Conservation (phyloP, 2,888 invertebrate genomes). For the Scaptomyza cyrtandrae region DNA sequence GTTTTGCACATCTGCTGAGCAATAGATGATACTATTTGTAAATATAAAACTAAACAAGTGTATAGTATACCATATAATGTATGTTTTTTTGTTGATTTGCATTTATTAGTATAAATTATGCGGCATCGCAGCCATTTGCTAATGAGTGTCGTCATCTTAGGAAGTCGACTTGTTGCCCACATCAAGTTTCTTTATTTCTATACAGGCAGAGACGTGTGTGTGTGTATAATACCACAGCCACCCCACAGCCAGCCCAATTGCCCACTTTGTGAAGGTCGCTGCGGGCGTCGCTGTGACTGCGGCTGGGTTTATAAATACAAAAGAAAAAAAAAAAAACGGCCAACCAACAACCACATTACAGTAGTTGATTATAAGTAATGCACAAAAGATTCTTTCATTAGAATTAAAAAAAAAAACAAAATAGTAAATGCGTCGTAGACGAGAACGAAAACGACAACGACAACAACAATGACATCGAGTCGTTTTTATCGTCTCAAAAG, state of each 20-base stretch:
- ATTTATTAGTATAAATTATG: constrained; percentile 65
- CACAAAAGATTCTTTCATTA: constrained; percentile 53
- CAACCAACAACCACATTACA: constrained; percentile 18
- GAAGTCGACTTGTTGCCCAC: too few relatives aligned
- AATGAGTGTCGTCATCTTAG: constrained; percentile 57
- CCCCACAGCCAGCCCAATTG: constrained; percentile 1
- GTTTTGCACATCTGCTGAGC: too few relatives aligned
- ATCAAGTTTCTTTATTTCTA: too few relatives aligned
- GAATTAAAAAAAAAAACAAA: constrained; percentile 35
- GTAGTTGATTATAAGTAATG: constrained; percentile 62
- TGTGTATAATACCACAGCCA: neutral
- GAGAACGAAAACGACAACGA: too few relatives aligned
- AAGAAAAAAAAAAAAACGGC: neutral
- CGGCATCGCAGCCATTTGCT: constrained; percentile 47
- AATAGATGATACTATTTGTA: too few relatives aligned
- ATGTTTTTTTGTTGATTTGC: constrained; percentile 22
- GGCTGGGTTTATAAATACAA: constrained; percentile 64
- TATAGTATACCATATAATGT: neutral
- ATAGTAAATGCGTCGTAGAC: constrained; percentile 33
- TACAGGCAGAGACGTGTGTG: neutral
- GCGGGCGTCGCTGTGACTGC: constrained; percentile 45
- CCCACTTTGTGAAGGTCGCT: constrained; percentile 61
- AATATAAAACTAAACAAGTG: too few relatives aligned
- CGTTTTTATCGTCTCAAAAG: neutral
- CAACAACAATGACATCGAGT: constrained; percentile 7